Conservation (phyloP, 2,888 invertebrate genomes). For the Rhopalosiphum nymphaeae region DNA sequence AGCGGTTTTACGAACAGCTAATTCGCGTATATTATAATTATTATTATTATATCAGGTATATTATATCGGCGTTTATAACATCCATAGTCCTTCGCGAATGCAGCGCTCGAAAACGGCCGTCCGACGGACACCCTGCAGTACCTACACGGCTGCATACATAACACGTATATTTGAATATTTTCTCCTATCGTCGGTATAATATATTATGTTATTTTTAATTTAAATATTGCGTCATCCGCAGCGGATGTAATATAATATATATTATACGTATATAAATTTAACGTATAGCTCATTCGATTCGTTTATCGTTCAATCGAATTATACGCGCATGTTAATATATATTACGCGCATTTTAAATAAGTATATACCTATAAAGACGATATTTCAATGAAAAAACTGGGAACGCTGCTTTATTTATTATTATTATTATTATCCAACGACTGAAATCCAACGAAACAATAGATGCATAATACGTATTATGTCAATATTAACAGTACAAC, state of each 20-base stretch:
- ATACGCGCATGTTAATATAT: not conserved
- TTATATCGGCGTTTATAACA: not conserved
- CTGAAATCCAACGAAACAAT: not conserved
- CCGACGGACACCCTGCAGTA: not conserved
- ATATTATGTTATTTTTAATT: conserved; percentile 35
- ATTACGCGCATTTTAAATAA: not conserved
- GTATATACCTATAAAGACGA: not conserved
- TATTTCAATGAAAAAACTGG: not conserved
- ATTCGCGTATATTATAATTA: not conserved
- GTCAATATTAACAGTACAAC: not conserved
- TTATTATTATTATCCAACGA: not conserved
- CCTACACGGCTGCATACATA: conserved; percentile 6
- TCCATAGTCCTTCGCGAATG: not conserved
- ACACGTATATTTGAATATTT: conserved; percentile 55
- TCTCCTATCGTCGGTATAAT: conserved; percentile 13
- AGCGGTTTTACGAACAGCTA: not conserved
- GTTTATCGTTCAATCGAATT: conserved; percentile 28
- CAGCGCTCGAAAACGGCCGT: not conserved
- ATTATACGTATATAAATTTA: not conserved
- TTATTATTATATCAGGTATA: not conserved
- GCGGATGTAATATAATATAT: conserved; percentile 30
- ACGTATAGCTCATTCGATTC: not conserved
- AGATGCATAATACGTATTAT: not conserved
- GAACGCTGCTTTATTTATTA: not conserved
- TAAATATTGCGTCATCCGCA: conserved; percentile 44